A percentile compares a stretch with the other conserved stretches of the same genome.
Conservation (phyloP, 1,140 invertebrate genomes). For the Calephelis nemesis region DNA sequence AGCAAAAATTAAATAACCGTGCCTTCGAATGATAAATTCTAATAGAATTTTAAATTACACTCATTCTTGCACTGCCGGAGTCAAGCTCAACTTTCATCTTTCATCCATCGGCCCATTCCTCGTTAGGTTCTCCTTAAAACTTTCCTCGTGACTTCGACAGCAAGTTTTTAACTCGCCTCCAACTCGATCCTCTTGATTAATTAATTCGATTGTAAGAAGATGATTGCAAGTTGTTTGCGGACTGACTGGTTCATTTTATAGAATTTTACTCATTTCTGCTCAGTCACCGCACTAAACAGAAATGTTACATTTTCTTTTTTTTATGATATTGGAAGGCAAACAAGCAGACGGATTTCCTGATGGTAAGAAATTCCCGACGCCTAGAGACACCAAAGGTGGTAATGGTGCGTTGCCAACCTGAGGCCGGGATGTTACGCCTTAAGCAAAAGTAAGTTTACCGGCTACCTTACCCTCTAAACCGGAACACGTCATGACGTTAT, state of each 20-base stretch:
- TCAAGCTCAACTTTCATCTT: slow-evolving; percentile 66
- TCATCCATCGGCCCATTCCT: slow-evolving; percentile 66
- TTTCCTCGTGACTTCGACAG: slow-evolving; percentile 57
- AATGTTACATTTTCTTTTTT: too few species aligned
- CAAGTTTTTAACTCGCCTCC: slow-evolving; percentile 71
- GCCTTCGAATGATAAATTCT: slow-evolving; percentile 60
- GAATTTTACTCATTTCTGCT: slow-evolving; percentile 56
- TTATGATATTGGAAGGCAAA: too few species aligned
- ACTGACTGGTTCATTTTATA: slow-evolving; percentile 48
- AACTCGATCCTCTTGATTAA: slow-evolving; percentile 73
- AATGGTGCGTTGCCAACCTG: too few species aligned
- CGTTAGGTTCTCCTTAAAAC: slow-evolving; percentile 77
- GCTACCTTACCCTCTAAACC: too few species aligned
- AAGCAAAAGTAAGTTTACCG: too few species aligned
- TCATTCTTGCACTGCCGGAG: slow-evolving; percentile 63
- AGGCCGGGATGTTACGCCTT: too few species aligned
- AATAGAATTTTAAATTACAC: slow-evolving; percentile 78
- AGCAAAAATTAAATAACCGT: slow-evolving; percentile 59
- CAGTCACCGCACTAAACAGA: slow-evolving; percentile 60
- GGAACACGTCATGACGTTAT: too few species aligned
- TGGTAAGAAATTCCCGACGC: too few species aligned
- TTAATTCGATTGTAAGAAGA: slow-evolving; percentile 74
- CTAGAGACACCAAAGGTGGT: too few species aligned
- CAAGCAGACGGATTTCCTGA: too few species aligned
- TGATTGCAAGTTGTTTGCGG: slow-evolving; percentile 12